phyloP scores from a whole-genome alignment of 2,113 vertebrate genomes.

The Sylvilagus bachmani region DNA sequence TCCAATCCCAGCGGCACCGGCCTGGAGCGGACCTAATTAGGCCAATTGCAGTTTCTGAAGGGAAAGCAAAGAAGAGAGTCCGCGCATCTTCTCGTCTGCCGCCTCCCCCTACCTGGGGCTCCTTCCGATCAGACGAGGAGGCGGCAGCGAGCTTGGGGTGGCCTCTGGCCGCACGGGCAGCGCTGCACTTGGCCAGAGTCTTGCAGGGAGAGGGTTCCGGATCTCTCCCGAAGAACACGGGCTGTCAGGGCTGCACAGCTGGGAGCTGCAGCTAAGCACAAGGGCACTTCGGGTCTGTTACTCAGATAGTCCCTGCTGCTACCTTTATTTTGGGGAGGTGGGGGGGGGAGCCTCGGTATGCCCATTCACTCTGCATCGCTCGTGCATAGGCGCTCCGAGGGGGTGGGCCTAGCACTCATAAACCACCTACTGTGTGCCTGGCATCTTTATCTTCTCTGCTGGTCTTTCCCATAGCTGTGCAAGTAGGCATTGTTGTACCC shows the following conservation, averaged over 20 bases:
- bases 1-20: constrained; percentile 32
- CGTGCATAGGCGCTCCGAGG: background rate
- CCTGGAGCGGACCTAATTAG: constrained; percentile 70
- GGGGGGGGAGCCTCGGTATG: background rate
- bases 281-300: background rate
- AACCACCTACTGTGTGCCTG: background rate
- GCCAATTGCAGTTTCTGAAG: constrained; percentile 72
- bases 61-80: background rate
- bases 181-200: rapidly evolving
- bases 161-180: background rate
- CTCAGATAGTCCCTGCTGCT: rapidly evolving
- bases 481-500: background rate
- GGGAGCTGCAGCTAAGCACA: too few species aligned
- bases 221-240: background rate
- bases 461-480: background rate
- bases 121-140: background rate
- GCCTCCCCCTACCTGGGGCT: background rate
- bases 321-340: background rate
- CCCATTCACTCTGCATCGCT: background rate
- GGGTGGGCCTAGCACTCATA: rapidly evolving
- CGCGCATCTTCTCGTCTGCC: background rate
- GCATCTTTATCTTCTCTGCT: rapidly evolving
- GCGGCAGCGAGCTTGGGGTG: background rate
- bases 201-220: background rate
- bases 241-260: background rate